Evolutionary conservation across 2,888 invertebrate genomes (phyloP).

Genomic region (Pocota personata): DNA sequence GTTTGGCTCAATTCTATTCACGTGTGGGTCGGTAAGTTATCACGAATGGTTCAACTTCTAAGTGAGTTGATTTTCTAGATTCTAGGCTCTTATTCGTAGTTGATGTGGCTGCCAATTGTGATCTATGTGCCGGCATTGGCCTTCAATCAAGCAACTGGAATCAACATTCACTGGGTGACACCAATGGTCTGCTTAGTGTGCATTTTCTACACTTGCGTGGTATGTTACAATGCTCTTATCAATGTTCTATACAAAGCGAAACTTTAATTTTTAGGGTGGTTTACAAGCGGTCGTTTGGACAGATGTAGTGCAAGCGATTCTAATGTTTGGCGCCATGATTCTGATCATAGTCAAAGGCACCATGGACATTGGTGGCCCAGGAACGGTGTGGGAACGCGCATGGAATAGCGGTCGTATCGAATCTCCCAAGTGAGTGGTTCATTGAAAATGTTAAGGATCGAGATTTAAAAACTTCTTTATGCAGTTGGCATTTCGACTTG

Average conservation of each 20-base stretch:
- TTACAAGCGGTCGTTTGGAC: constrained; percentile 89
- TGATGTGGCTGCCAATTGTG: constrained; percentile 88
- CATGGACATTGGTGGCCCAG: constrained; percentile 86
- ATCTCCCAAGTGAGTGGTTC: constrained; percentile 84
- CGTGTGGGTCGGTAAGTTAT: constrained; percentile 86
- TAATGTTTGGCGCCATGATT: constrained; percentile 88
- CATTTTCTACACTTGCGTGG: constrained; percentile 91
- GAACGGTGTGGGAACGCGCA: constrained; percentile 85
- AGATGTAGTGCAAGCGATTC: constrained; percentile 87
- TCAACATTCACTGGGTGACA: constrained; percentile 89
- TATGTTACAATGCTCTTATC: constrained; percentile 83
- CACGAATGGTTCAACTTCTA: neutral
- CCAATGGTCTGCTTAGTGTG: constrained; percentile 90
- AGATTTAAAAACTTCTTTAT: constrained; percentile 19
- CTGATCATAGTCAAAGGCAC: constrained; percentile 87
- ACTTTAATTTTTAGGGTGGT: constrained; percentile 86
- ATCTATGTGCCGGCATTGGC: constrained; percentile 89
- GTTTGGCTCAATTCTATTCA: constrained; percentile 87
- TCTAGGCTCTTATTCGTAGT: constrained; percentile 81
- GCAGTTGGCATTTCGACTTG: constrained; percentile 87
- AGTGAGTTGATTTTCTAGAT: constrained; percentile 56
- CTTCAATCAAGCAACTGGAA: constrained; percentile 91
- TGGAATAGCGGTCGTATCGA: constrained; percentile 86
- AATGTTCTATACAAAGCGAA: neutral
- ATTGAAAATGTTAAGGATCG: neutral